Conservation (phyloP, 2,888 invertebrate genomes). For the Thelaira solivaga region DNA sequence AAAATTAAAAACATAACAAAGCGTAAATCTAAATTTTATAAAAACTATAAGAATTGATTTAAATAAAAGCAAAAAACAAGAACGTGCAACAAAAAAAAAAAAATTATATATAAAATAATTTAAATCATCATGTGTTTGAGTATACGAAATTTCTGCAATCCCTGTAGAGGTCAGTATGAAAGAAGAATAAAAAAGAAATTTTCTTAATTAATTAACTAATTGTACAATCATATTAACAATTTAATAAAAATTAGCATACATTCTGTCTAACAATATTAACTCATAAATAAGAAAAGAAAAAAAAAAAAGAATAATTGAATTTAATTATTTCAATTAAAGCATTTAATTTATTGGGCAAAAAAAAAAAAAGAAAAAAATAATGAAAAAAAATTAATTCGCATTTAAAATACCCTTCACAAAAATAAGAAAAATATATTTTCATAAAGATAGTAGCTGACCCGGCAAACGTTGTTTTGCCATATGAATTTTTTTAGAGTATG, state of each 20-base stretch:
- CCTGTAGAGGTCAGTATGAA: constrained; percentile 72
- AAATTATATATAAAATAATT: background rate
- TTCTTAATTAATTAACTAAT: constrained; percentile 8
- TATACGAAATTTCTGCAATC: constrained; percentile 72
- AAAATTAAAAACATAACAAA: constrained; percentile 16
- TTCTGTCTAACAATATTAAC: background rate
- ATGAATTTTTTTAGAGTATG: too few relatives aligned
- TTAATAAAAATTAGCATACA: constrained; percentile 3
- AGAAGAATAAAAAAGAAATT: background rate
- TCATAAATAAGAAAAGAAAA: background rate
- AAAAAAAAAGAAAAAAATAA: too few relatives aligned
- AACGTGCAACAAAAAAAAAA: background rate
- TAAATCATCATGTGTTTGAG: constrained; percentile 70
- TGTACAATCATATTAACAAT: constrained; percentile 11
- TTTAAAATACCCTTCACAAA: too few relatives aligned
- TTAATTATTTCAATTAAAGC: constrained; percentile 4
- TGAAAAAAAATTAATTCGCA: too few relatives aligned
- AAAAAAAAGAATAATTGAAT: background rate
- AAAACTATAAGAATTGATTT: constrained; percentile 8
- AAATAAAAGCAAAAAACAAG: too few relatives aligned
- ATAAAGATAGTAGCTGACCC: too few relatives aligned
- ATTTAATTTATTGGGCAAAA: background rate
- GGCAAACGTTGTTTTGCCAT: too few relatives aligned
- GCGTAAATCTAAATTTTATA: constrained; percentile 2
- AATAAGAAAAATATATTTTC: too few relatives aligned